A percentile compares a stretch with the other conserved stretches of the same genome.
These are phyloP conservation scores for Glaucidium brasilianum DNA, from an alignment of 2,113 vertebrate species.

Conservation along the genomic window DNA sequence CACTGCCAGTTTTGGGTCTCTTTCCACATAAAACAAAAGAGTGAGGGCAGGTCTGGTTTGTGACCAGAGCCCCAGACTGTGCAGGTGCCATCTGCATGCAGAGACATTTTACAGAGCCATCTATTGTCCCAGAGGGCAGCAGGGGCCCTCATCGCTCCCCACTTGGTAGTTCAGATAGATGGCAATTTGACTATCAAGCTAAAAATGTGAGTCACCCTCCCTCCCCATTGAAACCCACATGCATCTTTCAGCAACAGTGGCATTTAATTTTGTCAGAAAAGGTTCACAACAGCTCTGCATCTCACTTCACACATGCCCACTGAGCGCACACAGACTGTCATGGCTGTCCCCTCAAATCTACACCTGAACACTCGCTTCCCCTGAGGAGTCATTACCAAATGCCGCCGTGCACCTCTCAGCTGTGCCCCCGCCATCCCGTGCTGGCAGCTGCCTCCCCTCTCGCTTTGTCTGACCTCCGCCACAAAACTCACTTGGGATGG, in stretches of 20 bases:
- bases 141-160: rapidly evolving
- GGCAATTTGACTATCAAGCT: rapidly evolving
- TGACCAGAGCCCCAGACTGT: rapidly evolving
- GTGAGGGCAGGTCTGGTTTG: not conserved
- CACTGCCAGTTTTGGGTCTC: not conserved
- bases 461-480: rapidly evolving
- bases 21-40: not conserved
- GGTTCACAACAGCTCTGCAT: not conserved
- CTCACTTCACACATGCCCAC: not conserved
- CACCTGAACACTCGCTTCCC: rapidly evolving
- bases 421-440: rapidly evolving
- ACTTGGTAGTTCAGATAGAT: rapidly evolving
- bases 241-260: not conserved
- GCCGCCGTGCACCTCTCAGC: rapidly evolving
- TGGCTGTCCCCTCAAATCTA: not conserved
- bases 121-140: rapidly evolving
- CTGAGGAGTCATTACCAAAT: rapidly evolving
- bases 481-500: rapidly evolving
- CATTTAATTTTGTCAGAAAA: not conserved
- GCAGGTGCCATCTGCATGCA: not conserved
- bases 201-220: rapidly evolving
- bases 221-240: rapidly evolving
- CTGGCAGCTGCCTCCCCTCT: not conserved
- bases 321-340: rapidly evolving
- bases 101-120: rapidly evolving